Evolutionary conservation across 2,888 invertebrate genomes (phyloP).

Genomic region (Meta bourneti): DNA sequence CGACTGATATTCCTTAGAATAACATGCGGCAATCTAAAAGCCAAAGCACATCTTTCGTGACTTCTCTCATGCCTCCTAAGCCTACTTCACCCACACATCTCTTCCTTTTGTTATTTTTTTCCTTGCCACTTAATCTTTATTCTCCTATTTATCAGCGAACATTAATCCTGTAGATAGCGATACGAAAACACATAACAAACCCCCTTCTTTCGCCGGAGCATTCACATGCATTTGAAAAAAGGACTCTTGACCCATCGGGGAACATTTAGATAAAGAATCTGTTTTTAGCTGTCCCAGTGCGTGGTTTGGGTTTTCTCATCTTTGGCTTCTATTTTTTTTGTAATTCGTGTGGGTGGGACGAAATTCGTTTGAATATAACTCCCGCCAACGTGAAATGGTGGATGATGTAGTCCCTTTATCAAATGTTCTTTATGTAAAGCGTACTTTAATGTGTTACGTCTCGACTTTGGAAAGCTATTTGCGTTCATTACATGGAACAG

Average conservation of each 20-base stretch:
- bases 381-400: background rate
- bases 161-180: background rate
- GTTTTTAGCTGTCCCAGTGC: background rate
- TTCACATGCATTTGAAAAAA: background rate
- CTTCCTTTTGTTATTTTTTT: background rate
- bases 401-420: background rate
- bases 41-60: too few relatives aligned
- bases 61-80: too few relatives aligned
- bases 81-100: background rate
- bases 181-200: background rate
- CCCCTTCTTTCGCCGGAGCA: background rate
- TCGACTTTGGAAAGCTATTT: too few relatives aligned
- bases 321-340: background rate
- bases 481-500: too few relatives aligned
- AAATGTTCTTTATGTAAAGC: background rate
- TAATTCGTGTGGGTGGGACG: background rate
- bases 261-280: background rate
- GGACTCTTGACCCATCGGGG: background rate
- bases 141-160: background rate
- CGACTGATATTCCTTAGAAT: too few relatives aligned
- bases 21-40: too few relatives aligned
- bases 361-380: background rate
- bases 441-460: background rate
- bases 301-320: background rate
- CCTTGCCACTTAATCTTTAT: background rate